phyloP scores from a whole-genome alignment of 1,140 invertebrate genomes.

The Drosophila azteca region DNA sequence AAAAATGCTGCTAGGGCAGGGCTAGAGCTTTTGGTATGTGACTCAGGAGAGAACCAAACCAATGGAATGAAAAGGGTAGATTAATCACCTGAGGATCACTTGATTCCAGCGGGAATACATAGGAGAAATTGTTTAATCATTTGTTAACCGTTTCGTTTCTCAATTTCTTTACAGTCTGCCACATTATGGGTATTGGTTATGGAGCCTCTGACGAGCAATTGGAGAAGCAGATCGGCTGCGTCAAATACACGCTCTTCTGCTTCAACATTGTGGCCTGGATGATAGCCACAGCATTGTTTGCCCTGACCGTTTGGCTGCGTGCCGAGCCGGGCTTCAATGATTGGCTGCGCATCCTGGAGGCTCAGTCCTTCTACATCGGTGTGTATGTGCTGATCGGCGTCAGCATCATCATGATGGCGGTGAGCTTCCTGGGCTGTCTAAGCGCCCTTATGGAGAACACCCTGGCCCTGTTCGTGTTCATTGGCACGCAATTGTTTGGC shows the following conservation, averaged over 20 bases:
- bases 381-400: slow-evolving; percentile 90
- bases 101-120: neutral
- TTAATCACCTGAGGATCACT: too few species aligned
- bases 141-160: neutral
- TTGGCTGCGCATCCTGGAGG: slow-evolving; percentile 90
- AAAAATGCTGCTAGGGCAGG: slow-evolving; percentile 7
- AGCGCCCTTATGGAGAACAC: slow-evolving; percentile 89
- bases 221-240: slow-evolving; percentile 87
- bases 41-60: slow-evolving; percentile 14
- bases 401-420: slow-evolving; percentile 88
- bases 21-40: slow-evolving; percentile 25
- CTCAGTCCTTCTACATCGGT: slow-evolving; percentile 91
- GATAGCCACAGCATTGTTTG: slow-evolving; percentile 90
- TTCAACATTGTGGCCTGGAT: slow-evolving; percentile 89
- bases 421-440: slow-evolving; percentile 90
- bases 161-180: slow-evolving; percentile 5
- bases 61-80: too few species aligned
- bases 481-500: slow-evolving; percentile 87
- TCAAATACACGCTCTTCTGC: slow-evolving; percentile 89
- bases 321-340: slow-evolving; percentile 91
- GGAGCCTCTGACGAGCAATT: slow-evolving; percentile 81
- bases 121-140: neutral
- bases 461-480: slow-evolving; percentile 86
- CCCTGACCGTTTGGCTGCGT: slow-evolving; percentile 91
- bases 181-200: slow-evolving; percentile 73